Evolutionary conservation across 2,888 invertebrate species (phyloP).

Genomic region (Tiliacea citrago): DNA sequence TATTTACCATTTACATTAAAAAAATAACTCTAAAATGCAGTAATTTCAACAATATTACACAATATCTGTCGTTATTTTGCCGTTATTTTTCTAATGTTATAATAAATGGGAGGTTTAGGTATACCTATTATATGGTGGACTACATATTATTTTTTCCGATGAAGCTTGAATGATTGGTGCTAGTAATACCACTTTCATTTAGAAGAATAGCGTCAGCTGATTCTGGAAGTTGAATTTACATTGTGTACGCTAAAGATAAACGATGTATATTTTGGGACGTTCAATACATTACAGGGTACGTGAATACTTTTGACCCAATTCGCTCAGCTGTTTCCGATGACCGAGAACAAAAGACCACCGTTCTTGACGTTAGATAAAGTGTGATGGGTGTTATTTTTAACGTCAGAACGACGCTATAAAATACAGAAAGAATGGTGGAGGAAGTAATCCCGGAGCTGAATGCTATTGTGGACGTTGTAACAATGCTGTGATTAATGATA

Average conservation of each 20-base stretch:
- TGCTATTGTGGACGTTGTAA: slow-evolving; percentile 70
- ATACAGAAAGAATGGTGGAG: slow-evolving; percentile 61
- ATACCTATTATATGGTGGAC: too few species aligned
- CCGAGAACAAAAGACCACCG: slow-evolving; percentile 67
- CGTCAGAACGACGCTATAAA: slow-evolving; percentile 62
- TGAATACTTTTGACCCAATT: slow-evolving; percentile 56
- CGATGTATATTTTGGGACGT: slow-evolving; percentile 7
- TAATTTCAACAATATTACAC: too few species aligned
- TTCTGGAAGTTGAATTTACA: background rate
- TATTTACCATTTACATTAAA: too few species aligned
- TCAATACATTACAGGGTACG: slow-evolving; percentile 30
- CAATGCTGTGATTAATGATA: slow-evolving; percentile 76
- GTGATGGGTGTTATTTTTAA: slow-evolving; percentile 69
- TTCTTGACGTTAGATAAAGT: slow-evolving; percentile 59
- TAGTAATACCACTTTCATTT: background rate
- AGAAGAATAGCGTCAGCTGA: background rate
- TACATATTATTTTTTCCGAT: too few species aligned
- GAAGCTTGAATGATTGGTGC: too few species aligned
- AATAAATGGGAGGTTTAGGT: too few species aligned
- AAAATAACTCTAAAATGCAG: too few species aligned
- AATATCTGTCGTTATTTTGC: too few species aligned
- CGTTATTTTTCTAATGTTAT: too few species aligned
- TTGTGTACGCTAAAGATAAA: slow-evolving; percentile 7
- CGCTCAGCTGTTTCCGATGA: slow-evolving; percentile 61
- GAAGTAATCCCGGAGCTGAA: slow-evolving; percentile 67